Conservation (phyloP, 2,888 invertebrate species). For the Saturnia japonica region DNA sequence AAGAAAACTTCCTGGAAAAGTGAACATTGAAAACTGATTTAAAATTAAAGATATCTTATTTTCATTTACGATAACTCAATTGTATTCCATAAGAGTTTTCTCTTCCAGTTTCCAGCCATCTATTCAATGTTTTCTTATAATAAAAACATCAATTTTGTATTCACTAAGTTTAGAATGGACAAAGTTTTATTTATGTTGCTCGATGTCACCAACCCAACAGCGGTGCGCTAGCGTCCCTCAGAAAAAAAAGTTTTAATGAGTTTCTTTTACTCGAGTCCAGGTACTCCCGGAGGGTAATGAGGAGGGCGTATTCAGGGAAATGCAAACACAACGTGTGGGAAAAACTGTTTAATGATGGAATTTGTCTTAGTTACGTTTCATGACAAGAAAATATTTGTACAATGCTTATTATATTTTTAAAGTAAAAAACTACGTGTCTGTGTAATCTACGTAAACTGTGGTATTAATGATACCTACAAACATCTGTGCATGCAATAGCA, state of each 20-base stretch:
- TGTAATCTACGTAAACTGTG: neutral
- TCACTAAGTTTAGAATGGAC: slow-evolving; percentile 44
- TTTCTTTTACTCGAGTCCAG: slow-evolving; percentile 46
- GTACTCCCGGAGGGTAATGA: slow-evolving; percentile 38
- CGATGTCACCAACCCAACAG: slow-evolving; percentile 34
- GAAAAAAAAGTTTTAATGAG: slow-evolving; percentile 55
- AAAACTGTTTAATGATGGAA: slow-evolving; percentile 11
- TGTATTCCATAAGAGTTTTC: slow-evolving; percentile 14
- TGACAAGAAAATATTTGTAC: slow-evolving; percentile 2
- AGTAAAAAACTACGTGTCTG: neutral
- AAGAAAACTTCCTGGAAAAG: too few relatives aligned
- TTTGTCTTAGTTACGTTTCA: neutral
- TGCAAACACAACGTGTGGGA: slow-evolving; percentile 6
- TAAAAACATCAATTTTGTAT: slow-evolving; percentile 44
- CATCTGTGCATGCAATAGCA: too few relatives aligned
- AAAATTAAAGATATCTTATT: too few relatives aligned
- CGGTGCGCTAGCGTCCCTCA: slow-evolving; percentile 19
- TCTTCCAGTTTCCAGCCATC: slow-evolving; percentile 26
- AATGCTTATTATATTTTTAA: neutral
- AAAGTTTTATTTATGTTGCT: slow-evolving; percentile 52
- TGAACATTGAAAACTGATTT: too few relatives aligned
- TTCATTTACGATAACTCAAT: neutral
- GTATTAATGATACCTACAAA: too few relatives aligned
- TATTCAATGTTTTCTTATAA: slow-evolving; percentile 26
- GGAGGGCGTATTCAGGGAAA: slow-evolving; percentile 6